Base-by-base conservation (phyloP, 2,888 invertebrate genomes). In the Chymomyza procnemis region DNA sequence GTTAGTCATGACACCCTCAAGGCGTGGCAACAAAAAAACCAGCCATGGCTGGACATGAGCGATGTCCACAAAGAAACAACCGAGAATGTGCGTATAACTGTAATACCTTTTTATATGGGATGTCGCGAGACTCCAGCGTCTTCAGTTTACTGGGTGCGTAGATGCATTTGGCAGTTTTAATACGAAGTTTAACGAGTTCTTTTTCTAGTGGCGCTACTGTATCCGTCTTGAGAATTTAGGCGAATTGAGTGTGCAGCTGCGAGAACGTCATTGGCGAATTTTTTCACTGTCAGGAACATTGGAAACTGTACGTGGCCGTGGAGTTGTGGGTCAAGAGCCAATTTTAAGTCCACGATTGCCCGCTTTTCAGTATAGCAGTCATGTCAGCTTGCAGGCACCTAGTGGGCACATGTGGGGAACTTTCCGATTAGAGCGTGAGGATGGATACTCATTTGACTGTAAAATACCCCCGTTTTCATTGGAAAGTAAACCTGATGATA, bases 31-130 rank as follows among this genome's bases (percentile, higher is more conserved):
- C 97, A 98, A 87, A 97, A 98, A 90, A 98, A 99, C 92, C 97
- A 98, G 90, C 97, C 98, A 0, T 99, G 98, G 98, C 91, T 99
- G 50, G 98, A 99, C 89, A 91, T 99, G 68, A 97, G 98, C 41
- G 98, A 98, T 91, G 99, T 99, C 8, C 98, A 99, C 90, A 96
- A 97, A 85, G 98, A 99, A 92, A 98, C 98, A 0, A 99, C 99
- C 0, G 98, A 99, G 91, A 89, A 88, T 66, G 88, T 89, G 65
- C 93, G 99, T 59, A 97, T 99, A 47, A 99, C 99, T 12, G 99
- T 99, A 64, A 99, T 98, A 90, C 99, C 99, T 0, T 99, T 99
- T 92, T 99, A 98, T 89, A 97, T 99, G 97, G 98, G 98, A 46
- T 97, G 96, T 85, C 93, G 97, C 68, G 97, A 97, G 90, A 96